Conservation (phyloP, 2,113 vertebrate species). For the Cacatua alba region DNA sequence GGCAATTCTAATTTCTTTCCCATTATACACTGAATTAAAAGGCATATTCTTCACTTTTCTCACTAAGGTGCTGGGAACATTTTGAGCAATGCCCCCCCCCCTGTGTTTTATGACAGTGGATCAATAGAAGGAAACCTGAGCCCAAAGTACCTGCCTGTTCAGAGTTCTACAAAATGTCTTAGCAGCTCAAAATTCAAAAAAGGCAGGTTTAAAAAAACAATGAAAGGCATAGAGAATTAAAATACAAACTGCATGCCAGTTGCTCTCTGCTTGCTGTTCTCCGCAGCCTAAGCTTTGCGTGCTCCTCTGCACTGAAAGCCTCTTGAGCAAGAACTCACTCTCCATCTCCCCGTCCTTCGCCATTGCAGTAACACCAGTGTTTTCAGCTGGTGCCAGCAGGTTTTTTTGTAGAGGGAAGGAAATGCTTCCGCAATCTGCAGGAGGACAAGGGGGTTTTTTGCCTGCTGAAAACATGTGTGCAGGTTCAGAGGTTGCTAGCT, state of each 20-base stretch:
- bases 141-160: background rate
- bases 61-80: background rate
- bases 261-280: background rate
- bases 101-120: background rate
- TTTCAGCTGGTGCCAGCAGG: background rate
- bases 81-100: background rate
- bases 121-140: background rate
- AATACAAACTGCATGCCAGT: background rate
- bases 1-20: background rate
- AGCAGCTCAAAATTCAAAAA: background rate
- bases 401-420: background rate
- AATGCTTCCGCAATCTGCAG: background rate
- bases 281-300: background rate
- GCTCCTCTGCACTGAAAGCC: background rate
- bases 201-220: background rate
- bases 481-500: background rate
- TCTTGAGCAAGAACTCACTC: background rate
- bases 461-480: background rate
- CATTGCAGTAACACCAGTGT: background rate
- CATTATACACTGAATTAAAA: background rate
- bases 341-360: background rate
- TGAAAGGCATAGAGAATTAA: background rate
- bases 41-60: background rate
- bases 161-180: background rate
- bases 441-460: background rate